Evolutionary conservation across 1,140 invertebrate species (phyloP), one percentile per base, ranked within the genome.

Genomic region (Drosophila mauritiana): DNA sequence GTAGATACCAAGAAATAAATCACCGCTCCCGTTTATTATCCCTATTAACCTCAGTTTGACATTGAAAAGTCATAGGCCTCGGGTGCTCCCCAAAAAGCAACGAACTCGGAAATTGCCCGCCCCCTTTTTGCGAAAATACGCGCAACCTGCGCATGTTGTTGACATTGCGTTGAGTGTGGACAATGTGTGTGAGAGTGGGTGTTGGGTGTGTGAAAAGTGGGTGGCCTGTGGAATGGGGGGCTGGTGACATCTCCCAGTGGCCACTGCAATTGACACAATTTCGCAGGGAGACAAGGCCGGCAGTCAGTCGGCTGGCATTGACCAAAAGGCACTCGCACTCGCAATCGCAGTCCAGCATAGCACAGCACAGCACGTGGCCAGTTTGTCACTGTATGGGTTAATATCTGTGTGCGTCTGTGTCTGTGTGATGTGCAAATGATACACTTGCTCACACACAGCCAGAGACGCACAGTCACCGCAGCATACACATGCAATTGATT

Each of bases 231-330:
- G 20, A 22, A 22, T 43, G n/a, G 45, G 39, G 13, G n/a, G 13
- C 12, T 48, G 13, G 17, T 37, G 64, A 48, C 57, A 64, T 34
- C 17, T 34, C 53, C 39, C 64, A 70, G 36, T 63, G 75, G 80
- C 46, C 59, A 83, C 73, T 91, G 89, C 88, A 91, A 91, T 91
- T 91, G 88, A 91, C 88, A 91, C 88, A 91, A 91, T 91, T 91
- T 89, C 54, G 43, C 73, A 67, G 76, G 40, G 64, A 77, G 85
- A 78, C 77, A 73, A 78, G 77, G 62, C 63, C 80, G 61, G 64
- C 70, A 22, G 39, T 17, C 70, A 22, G 39, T 36, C 34, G 56
- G 43, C 56, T 62, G 62, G 55, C 70, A 68, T 74, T 65, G 70
- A 76, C 68, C 65, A 78, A 78, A 76, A 78, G 45, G 69, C 51